Evolutionary conservation across 2,888 invertebrate species (phyloP).

Genomic region (Lycia hirtaria): DNA sequence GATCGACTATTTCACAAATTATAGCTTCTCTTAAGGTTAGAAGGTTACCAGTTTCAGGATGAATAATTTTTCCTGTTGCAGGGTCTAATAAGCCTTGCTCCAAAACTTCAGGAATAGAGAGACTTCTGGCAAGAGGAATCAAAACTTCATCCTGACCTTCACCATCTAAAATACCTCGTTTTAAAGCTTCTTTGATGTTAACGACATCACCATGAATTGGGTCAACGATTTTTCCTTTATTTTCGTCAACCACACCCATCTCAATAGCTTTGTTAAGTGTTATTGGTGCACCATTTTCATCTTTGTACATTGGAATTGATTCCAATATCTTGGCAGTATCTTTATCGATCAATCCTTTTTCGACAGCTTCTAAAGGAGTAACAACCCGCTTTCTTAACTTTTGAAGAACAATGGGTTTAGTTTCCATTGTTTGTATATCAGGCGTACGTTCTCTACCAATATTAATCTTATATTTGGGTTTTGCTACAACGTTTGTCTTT

Average conservation of each 20-base stretch:
- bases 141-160: constrained; percentile 91
- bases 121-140: constrained; percentile 91
- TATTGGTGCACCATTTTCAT: constrained; percentile 85
- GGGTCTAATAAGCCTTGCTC: constrained; percentile 94
- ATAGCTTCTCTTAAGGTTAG: constrained; percentile 93
- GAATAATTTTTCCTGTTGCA: constrained; percentile 90
- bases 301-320: constrained; percentile 84
- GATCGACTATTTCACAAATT: constrained; percentile 94
- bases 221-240: constrained; percentile 92
- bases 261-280: constrained; percentile 92
- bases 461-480: constrained; percentile 88
- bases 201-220: constrained; percentile 92
- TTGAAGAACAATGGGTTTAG: constrained; percentile 89
- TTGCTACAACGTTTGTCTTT: constrained; percentile 83
- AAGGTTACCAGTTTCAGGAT: constrained; percentile 93
- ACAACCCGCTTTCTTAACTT: constrained; percentile 92
- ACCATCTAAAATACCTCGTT: constrained; percentile 92
- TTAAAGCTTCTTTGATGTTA: constrained; percentile 93
- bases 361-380: constrained; percentile 90
- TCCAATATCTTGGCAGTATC: constrained; percentile 90
- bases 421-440: constrained; percentile 86
- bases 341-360: constrained; percentile 91
- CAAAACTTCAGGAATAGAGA: constrained; percentile 93
- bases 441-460: constrained; percentile 86
- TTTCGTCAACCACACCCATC: constrained; percentile 88